Percentiles rank a stretch among this genome's conserved stretches.
Conservation (phyloP, 2,888 invertebrate genomes). For the Onthophagus sagittarius region DNA sequence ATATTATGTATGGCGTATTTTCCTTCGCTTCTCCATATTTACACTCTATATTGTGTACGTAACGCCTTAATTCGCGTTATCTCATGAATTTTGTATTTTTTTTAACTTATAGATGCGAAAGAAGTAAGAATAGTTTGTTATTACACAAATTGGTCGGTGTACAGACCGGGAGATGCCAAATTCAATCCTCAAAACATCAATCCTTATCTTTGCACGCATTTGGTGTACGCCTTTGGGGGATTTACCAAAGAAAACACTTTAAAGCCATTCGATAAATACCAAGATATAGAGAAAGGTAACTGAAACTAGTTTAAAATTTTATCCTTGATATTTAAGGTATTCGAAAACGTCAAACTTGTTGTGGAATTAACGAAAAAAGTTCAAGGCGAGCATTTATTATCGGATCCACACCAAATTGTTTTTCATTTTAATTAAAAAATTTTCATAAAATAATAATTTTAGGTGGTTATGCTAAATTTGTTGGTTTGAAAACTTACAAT, state of each 20-base stretch:
- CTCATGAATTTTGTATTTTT: constrained; percentile 7
- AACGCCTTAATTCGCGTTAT: not conserved
- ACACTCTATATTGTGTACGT: not conserved
- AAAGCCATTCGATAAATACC: constrained; percentile 91
- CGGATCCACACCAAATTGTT: not conserved
- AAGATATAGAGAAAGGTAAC: constrained; percentile 87
- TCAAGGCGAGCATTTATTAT: no score
- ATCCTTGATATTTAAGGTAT: not conserved
- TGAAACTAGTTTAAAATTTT: not conserved
- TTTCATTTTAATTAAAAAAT: not conserved
- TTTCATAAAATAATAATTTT: constrained; percentile 16
- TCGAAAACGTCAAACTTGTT: not conserved
- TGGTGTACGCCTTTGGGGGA: constrained; percentile 90
- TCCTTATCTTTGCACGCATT: constrained; percentile 90
- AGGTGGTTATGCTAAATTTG: constrained; percentile 94
- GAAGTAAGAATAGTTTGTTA: constrained; percentile 84
- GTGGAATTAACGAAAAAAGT: no score
- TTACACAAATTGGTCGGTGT: constrained; percentile 92
- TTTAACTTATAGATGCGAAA: constrained; percentile 45
- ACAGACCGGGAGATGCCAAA: constrained; percentile 84
- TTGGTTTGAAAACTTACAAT: constrained; percentile 88
- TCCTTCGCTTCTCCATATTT: not conserved
- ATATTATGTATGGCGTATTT: not conserved
- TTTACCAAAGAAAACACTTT: constrained; percentile 88
- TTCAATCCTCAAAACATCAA: constrained; percentile 93